Percentiles rank a stretch among this genome's conserved stretches.
Evolutionary conservation across 2,888 invertebrate genomes (phyloP).

Genomic region (Brachyptera putata): DNA sequence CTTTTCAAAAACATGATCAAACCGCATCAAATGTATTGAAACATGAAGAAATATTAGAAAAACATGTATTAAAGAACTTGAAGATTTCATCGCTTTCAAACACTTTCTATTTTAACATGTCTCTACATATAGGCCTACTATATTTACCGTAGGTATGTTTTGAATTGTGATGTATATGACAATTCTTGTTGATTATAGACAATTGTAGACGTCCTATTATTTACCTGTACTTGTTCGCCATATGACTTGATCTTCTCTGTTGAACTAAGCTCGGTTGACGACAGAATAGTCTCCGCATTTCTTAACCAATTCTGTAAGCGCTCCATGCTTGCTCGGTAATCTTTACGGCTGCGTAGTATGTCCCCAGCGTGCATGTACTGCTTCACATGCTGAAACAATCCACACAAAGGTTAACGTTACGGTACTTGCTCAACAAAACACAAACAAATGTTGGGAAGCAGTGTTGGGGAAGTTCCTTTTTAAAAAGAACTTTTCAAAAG

Average conservation of each 20-base stretch:
- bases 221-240: constrained; percentile 63
- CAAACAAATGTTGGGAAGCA: not conserved
- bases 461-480: too few species aligned
- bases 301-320: constrained; percentile 75
- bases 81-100: too few species aligned
- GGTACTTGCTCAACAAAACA: not conserved
- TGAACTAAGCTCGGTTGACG: constrained; percentile 65
- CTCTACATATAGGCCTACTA: too few species aligned
- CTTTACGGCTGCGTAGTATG: constrained; percentile 73
- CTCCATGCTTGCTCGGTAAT: constrained; percentile 69
- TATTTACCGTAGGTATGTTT: too few species aligned
- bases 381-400: constrained; percentile 66
- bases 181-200: too few species aligned
- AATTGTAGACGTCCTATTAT: not conserved
- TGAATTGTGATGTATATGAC: too few species aligned
- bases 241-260: constrained; percentile 76
- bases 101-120: too few species aligned
- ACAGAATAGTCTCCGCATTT: constrained; percentile 67
- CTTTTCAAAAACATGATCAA: too few species aligned
- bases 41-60: too few species aligned
- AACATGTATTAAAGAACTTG: too few species aligned
- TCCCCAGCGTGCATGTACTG: constrained; percentile 89
- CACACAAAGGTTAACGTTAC: constrained; percentile 17
- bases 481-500: too few species aligned
- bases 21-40: too few species aligned